phyloP scores from a whole-genome alignment of 2,797 vertebrate genomes.

The Esox masquinongy region DNA sequence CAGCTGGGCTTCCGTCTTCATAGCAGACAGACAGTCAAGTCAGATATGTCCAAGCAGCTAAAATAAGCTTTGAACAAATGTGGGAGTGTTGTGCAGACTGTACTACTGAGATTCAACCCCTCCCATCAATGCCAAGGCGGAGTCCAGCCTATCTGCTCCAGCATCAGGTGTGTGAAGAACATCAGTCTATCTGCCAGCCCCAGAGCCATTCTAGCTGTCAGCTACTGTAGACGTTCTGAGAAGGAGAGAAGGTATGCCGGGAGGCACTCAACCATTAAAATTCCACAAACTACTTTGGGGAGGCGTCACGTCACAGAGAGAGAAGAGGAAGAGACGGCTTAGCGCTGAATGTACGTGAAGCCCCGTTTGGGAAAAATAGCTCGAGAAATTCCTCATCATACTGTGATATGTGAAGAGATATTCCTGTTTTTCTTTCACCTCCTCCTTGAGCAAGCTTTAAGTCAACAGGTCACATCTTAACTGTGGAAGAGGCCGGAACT shows the following conservation, averaged over 20 bases:
- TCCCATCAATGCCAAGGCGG: constrained; percentile 11
- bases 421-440: constrained; percentile 38
- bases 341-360: constrained; percentile 34
- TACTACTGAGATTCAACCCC: constrained; percentile 23
- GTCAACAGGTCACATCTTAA: constrained; percentile 17
- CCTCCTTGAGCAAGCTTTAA: constrained; percentile 22
- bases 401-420: constrained; percentile 50
- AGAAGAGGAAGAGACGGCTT: constrained; percentile 45
- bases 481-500: constrained; percentile 8
- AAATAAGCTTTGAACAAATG: constrained; percentile 34
- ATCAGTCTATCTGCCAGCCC: constrained; percentile 23
- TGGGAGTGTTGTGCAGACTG: neutral
- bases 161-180: constrained; percentile 24
- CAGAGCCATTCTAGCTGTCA: constrained; percentile 43
- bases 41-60: constrained; percentile 17
- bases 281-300: constrained; percentile 53
- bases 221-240: constrained; percentile 22
- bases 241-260: constrained; percentile 17
- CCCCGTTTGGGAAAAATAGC: constrained; percentile 17
- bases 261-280: constrained; percentile 57
- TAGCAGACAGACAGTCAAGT: constrained; percentile 5
- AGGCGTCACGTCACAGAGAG: constrained; percentile 27
- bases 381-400: constrained; percentile 70
- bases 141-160: constrained; percentile 1
- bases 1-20: constrained; percentile 8